phyloP scores from a whole-genome alignment of 2,888 invertebrate genomes.

The Yponomeuta evonymella region DNA sequence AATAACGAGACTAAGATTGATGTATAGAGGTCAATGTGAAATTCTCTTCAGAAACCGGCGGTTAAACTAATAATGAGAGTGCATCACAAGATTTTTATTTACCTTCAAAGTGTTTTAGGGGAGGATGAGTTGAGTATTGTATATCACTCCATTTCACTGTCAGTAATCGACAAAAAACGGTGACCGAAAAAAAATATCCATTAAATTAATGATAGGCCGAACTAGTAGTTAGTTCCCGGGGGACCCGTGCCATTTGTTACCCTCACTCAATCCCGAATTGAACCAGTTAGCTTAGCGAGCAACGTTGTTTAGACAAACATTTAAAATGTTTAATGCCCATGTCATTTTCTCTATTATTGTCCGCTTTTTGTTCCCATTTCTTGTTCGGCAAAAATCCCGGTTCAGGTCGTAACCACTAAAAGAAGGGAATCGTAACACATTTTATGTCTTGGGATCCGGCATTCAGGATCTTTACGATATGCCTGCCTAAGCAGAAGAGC shows the following conservation, averaged over 20 bases:
- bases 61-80: neutral
- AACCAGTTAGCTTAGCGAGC: neutral
- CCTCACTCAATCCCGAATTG: slow-evolving; percentile 17
- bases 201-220: slow-evolving; percentile 46
- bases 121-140: slow-evolving; percentile 3
- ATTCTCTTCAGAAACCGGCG: no score
- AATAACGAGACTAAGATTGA: no score
- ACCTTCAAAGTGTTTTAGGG: neutral
- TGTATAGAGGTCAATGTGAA: no score
- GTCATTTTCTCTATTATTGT: neutral
- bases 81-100: neutral
- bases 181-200: slow-evolving; percentile 30
- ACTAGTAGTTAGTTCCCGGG: slow-evolving; percentile 32
- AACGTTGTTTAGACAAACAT: neutral
- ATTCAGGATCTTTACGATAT: slow-evolving; percentile 1
- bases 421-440: neutral
- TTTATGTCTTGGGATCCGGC: neutral
- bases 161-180: slow-evolving; percentile 21
- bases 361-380: neutral
- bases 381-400: neutral
- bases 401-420: neutral
- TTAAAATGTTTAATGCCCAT: slow-evolving; percentile 1
- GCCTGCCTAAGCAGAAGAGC: slow-evolving; percentile 1
- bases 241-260: slow-evolving; percentile 50
- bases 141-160: neutral